phyloP scores from a whole-genome alignment of 2,888 invertebrate genomes.

The Clanis bilineata region DNA sequence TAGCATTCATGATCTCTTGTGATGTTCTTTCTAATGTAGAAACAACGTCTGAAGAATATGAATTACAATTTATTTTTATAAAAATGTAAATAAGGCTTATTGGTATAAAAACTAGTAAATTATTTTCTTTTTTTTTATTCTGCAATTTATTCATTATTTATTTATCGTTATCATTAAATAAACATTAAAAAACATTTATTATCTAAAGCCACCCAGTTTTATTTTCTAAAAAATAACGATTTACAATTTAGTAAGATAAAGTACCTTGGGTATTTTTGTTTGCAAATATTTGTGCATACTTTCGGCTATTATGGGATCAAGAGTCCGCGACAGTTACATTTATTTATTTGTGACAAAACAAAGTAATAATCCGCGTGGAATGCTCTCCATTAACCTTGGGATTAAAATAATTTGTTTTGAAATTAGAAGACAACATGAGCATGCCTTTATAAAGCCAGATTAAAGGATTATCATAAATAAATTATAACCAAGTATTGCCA shows the following conservation, averaged over 20 bases:
- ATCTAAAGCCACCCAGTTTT: too few species aligned
- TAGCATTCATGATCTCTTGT: slow-evolving; percentile 23
- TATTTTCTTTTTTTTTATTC: too few species aligned
- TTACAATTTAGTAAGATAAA: too few species aligned
- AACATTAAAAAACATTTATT: too few species aligned
- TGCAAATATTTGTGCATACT: neutral
- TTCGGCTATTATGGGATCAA: neutral
- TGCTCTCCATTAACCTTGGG: neutral
- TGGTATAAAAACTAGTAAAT: too few species aligned
- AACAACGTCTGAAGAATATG: slow-evolving; percentile 23
- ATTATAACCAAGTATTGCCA: slow-evolving; percentile 11
- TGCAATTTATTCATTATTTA: too few species aligned
- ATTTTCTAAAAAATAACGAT: too few species aligned
- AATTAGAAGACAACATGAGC: slow-evolving; percentile 5
- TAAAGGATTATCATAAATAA: slow-evolving; percentile 15
- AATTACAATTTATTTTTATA: slow-evolving; percentile 26
- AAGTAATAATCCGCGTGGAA: slow-evolving; percentile 1
- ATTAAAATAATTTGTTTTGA: neutral
- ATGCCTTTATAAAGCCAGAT: neutral
- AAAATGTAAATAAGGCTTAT: too few species aligned
- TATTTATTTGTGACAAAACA: neutral
- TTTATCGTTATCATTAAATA: too few species aligned
- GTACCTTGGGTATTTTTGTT: neutral
- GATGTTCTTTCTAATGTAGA: slow-evolving; percentile 26
- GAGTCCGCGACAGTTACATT: neutral